A percentile compares a stretch with the other conserved stretches of the same genome.
phyloP scores from a whole-genome alignment of 2,113 vertebrate genomes.

The Irena cyanogastra region DNA sequence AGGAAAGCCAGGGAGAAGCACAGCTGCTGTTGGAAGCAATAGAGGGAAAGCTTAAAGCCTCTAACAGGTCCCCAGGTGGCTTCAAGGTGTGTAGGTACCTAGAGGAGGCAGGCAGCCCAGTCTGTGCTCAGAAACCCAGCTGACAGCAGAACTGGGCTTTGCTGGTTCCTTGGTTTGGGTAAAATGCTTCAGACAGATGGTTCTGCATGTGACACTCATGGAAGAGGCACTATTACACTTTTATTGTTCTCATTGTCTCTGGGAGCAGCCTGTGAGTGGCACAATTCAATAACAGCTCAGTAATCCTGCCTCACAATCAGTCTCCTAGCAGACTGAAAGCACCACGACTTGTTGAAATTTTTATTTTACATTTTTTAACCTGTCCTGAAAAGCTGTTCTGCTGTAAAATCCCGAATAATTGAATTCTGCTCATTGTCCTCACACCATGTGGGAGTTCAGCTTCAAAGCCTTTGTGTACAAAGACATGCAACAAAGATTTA shows the following conservation, averaged over 20 bases:
- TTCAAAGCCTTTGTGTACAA: not conserved
- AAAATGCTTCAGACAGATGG: not conserved
- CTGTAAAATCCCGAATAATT: not conserved
- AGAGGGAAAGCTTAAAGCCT: not conserved
- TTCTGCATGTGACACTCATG: not conserved
- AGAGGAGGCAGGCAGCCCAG: not conserved
- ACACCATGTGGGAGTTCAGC: not conserved
- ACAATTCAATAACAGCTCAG: not conserved
- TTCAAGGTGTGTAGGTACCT: not conserved
- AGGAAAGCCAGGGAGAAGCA: fast-evolving
- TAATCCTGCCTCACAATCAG: not conserved
- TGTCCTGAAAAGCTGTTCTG: not conserved
- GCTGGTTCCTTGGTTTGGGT: not conserved
- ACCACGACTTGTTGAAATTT: not conserved
- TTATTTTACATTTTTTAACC: not conserved
- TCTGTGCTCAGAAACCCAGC: not conserved
- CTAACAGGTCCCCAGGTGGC: not conserved
- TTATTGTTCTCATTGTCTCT: not conserved
- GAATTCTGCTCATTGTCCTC: not conserved
- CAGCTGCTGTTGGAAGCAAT: not conserved
- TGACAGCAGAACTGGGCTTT: not conserved
- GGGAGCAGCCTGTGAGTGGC: not conserved
- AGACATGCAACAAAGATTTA: not conserved
- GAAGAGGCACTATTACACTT: not conserved
- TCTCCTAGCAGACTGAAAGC: not conserved